A percentile compares a stretch with the other conserved stretches of the same genome.
phyloP scores from a whole-genome alignment of 2,113 vertebrate species.

The Eulemur rufifrons region DNA sequence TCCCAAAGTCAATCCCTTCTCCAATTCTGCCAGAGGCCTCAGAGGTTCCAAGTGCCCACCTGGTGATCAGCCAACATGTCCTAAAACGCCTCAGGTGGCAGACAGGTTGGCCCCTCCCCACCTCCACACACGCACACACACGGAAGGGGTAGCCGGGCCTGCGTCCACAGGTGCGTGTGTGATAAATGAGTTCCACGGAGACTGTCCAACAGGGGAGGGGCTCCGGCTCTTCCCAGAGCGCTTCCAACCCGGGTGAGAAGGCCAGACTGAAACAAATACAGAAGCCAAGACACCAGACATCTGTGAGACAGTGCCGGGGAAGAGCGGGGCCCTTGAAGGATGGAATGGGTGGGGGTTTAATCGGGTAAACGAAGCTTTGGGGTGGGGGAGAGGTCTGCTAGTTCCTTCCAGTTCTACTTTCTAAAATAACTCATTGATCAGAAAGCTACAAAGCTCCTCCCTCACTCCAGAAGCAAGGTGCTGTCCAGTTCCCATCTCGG shows the following conservation, averaged over 20 bases:
- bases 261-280: background rate
- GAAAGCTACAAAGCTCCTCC: background rate
- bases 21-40: background rate
- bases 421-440: background rate
- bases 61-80: background rate
- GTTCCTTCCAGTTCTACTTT: background rate
- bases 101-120: background rate
- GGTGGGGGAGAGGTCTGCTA: too few species aligned
- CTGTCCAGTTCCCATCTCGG: background rate
- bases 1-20: background rate
- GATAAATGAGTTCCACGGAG: background rate
- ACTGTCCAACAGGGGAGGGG: background rate
- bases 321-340: accelerated
- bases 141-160: background rate
- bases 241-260: background rate
- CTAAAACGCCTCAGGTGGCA: background rate
- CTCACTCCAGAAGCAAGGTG: background rate
- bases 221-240: background rate
- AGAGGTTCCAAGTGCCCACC: background rate
- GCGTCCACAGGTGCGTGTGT: background rate
- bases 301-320: accelerated
- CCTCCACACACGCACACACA: too few species aligned
- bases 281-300: background rate
- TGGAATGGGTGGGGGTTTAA: accelerated
- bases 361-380: background rate